Percentiles rank a stretch among this genome's conserved stretches.
phyloP scores from a whole-genome alignment of 30 jellyfish, hydroid and myxozoan genomes.

The Turritopsis dohrnii region DNA sequence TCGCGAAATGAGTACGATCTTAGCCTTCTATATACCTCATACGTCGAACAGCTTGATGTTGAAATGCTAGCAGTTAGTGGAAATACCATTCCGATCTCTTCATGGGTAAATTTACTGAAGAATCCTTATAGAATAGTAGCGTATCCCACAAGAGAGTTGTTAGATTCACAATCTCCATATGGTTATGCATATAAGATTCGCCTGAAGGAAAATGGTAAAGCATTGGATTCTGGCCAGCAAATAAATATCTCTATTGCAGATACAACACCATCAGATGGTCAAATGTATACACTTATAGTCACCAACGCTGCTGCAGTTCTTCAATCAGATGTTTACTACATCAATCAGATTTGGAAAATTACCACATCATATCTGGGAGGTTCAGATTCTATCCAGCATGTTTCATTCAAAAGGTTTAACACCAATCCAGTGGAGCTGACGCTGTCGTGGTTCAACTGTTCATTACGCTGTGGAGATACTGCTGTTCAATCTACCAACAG shows the following conservation, averaged over 20 bases:
- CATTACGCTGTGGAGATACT: constrained; percentile 26
- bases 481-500: constrained; percentile 9
- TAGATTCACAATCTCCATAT: not conserved
- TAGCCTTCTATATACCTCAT: not conserved
- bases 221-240: not conserved
- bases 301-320: not conserved
- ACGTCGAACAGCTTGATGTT: constrained; percentile 15
- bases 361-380: constrained; percentile 17
- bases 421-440: constrained; percentile 20
- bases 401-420: constrained; percentile 16
- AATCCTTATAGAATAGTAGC: constrained; percentile 28
- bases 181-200: constrained; percentile 8
- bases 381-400: not conserved
- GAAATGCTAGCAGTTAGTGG: constrained; percentile 39
- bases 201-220: not conserved
- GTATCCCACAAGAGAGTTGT: constrained; percentile 7
- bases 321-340: constrained; percentile 12
- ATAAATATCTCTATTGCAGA: not conserved
- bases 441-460: constrained; percentile 23
- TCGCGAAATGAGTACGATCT: not conserved
- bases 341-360: not conserved
- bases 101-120: constrained; percentile 42
- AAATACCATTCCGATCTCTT: constrained; percentile 22
- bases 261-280: constrained; percentile 26
- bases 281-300: constrained; percentile 14